Percentiles rank a stretch among this genome's conserved stretches.
Evolutionary conservation across 2,888 invertebrate genomes (phyloP).

Genomic region (Coecobrya sp.): DNA sequence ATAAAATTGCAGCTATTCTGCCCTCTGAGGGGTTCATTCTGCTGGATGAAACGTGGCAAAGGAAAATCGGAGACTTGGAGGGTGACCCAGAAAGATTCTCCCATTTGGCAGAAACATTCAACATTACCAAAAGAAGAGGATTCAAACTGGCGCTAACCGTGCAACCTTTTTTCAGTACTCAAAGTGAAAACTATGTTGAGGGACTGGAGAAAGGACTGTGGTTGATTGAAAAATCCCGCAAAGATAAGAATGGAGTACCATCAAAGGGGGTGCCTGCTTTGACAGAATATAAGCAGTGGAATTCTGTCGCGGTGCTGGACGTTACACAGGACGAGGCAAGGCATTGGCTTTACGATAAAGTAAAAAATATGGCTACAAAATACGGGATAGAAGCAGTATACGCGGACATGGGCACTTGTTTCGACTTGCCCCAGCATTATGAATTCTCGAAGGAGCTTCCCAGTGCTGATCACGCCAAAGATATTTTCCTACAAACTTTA

Average conservation of each 20-base stretch:
- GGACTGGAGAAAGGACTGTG: conserved; percentile 89
- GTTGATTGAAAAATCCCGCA: conserved; percentile 63
- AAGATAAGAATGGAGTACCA: background rate
- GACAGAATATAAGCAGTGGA: conserved; percentile 93
- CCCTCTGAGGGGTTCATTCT: conserved; percentile 90
- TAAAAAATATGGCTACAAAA: conserved; percentile 91
- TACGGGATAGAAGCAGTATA: conserved; percentile 95
- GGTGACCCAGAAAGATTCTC: conserved; percentile 94
- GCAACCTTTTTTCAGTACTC: conserved; percentile 95
- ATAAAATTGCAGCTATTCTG: conserved; percentile 93
- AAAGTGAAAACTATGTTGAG: conserved; percentile 94
- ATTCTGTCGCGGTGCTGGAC: conserved; percentile 93
- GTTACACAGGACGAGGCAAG: conserved; percentile 94
- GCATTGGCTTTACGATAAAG: conserved; percentile 93
- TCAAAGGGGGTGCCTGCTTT: conserved; percentile 93
- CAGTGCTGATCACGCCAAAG: conserved; percentile 95
- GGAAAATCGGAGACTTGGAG: conserved; percentile 94
- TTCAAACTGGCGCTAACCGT: conserved; percentile 96
- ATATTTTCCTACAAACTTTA: conserved; percentile 90
- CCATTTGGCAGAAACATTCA: conserved; percentile 93
- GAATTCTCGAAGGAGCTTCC: conserved; percentile 91
- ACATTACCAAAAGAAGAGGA: conserved; percentile 94
- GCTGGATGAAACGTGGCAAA: conserved; percentile 89
- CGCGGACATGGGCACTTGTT: conserved; percentile 94
- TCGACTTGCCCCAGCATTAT: conserved; percentile 95